Evolutionary conservation across 2,888 invertebrate species (phyloP), one percentile per base, ranked within the genome.

Genomic region (Hirtodrosophila histrioides): DNA sequence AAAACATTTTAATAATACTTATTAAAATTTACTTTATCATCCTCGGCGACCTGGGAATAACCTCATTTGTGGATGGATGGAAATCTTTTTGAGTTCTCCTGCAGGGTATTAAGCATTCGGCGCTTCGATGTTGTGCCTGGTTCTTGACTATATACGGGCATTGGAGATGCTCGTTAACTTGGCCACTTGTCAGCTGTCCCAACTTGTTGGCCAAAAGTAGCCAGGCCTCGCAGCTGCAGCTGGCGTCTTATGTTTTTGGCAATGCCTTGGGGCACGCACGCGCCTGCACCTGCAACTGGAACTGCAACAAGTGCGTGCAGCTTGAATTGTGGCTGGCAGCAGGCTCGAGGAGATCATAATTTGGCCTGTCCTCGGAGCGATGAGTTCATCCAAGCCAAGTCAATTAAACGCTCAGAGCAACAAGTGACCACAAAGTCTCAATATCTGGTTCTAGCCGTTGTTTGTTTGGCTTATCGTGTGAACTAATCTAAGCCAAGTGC

Each of bases 391-490:
- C 75, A 72, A 72, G 81, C 83, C 72, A 83, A 83, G 75, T 40
- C 48, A 39, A 56, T 61, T 66, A 66, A 73, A 74, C 43, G 63
- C 55, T 65, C 49, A 33, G 50, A 31, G 50, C 58, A 57, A 49
- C 48, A 55, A 66, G 65, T 66, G 69, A 49, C 57, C 44, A 41
- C 37, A 9, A 24, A 10, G 12, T 10, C 31, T 31, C 31, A 31
- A 31, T 31, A 31, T 7, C 33, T 39, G 31, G 9, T 53, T 29
- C 45, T 58, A 46, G 75, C 62, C 71, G 17, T 5, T 27, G 63
- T 69, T 71, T 74, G 60, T 73, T 60, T 56, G 75, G 81, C 87
- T 89, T 89, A 89, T 87, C 88, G 82, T 83, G 82, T 83, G 82
- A 83, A 83, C 82, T 78, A 79, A 87, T 83, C 88, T 87, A 68